Conservation (phyloP, 2,888 invertebrate genomes). For the Hypomecis atomaria region DNA sequence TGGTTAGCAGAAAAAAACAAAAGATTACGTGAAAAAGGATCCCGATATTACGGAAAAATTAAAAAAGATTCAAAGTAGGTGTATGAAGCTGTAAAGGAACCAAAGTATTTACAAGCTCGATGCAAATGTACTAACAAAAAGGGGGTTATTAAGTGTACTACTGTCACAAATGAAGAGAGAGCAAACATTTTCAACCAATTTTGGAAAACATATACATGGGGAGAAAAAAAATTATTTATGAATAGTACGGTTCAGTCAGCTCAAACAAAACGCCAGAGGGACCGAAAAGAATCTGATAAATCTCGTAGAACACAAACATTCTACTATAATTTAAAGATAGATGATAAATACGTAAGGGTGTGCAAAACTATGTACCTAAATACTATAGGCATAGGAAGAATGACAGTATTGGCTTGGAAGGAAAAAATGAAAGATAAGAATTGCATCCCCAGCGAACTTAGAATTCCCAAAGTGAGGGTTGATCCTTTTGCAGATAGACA, state of each 20-base stretch:
- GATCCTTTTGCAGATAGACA: conserved; percentile 16
- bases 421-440: conserved; percentile 23
- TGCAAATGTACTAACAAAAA: conserved; percentile 26
- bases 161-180: conserved; percentile 7
- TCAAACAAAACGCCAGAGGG: conserved; percentile 28
- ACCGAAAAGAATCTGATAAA: conserved; percentile 26
- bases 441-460: conserved; percentile 19
- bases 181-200: conserved; percentile 18
- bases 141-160: conserved; percentile 16
- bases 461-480: conserved; percentile 9
- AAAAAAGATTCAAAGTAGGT: conserved; percentile 31
- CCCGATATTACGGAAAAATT: conserved; percentile 28
- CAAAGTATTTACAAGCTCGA: conserved; percentile 22
- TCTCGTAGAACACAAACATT: conserved; percentile 29
- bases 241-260: conserved; percentile 20
- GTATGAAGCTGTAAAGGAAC: conserved; percentile 26
- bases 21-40: conserved; percentile 21
- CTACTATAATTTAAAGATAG: conserved; percentile 23
- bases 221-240: conserved; percentile 25
- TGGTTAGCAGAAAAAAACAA: too few species aligned
- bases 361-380: conserved; percentile 34
- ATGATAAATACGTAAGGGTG: conserved; percentile 12
- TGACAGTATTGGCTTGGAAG: conserved; percentile 32
- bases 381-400: conserved; percentile 29
- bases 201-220: conserved; percentile 20